phyloP scores from a whole-genome alignment of 2,113 vertebrate genomes.

The Centrocercus urophasianus region DNA sequence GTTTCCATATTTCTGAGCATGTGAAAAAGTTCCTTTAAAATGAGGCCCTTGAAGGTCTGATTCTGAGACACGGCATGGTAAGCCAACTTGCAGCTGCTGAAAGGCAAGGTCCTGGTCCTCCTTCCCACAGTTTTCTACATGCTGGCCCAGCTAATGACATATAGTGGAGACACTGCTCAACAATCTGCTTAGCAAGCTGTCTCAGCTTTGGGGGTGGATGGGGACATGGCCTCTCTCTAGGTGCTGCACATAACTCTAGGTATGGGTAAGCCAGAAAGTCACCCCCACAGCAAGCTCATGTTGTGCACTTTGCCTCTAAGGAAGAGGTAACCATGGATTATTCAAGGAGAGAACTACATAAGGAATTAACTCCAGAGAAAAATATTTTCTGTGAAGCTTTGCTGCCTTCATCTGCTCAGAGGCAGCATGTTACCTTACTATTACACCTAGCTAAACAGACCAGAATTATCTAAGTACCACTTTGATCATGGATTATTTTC shows the following conservation, averaged over 20 bases:
- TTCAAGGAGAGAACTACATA: not conserved
- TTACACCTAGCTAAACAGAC: not conserved
- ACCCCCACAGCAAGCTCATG: not conserved
- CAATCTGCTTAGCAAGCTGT: not conserved
- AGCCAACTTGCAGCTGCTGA: not conserved
- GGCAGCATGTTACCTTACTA: not conserved
- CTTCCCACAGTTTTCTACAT: not conserved
- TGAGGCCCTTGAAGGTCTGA: not conserved
- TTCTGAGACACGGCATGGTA: not conserved
- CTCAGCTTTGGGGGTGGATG: fast-evolving
- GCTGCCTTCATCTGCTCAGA: not conserved
- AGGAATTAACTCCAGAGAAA: not conserved
- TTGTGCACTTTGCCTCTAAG: not conserved
- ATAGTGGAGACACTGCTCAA: not conserved
- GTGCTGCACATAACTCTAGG: not conserved
- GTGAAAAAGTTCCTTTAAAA: not conserved
- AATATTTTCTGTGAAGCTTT: not conserved
- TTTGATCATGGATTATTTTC: not conserved
- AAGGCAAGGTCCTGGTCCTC: not conserved
- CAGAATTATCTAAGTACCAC: fast-evolving
- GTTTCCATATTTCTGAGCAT: not conserved
- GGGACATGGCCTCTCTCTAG: fast-evolving
- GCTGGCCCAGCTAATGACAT: not conserved
- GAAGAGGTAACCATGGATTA: fast-evolving
- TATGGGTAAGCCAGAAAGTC: fast-evolving